Conservation (phyloP, 2,113 vertebrate genomes). For the Columba janthina region DNA sequence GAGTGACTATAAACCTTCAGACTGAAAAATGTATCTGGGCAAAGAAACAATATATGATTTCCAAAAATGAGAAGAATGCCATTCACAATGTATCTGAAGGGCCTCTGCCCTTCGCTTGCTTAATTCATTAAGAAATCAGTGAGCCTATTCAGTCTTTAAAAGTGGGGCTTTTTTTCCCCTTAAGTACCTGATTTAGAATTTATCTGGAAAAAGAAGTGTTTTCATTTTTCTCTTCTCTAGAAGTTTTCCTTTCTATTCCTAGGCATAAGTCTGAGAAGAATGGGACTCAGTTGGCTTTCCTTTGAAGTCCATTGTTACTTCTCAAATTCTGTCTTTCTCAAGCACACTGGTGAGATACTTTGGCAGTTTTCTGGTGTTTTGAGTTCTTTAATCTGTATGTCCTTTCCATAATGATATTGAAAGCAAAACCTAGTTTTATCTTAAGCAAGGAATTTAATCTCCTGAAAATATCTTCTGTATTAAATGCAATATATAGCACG, state of each 20-base stretch:
- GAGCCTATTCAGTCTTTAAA: background rate
- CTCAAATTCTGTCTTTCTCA: background rate
- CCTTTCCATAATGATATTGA: background rate
- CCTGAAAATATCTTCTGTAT: background rate
- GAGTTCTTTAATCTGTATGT: background rate
- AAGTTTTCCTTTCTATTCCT: background rate
- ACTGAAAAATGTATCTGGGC: background rate
- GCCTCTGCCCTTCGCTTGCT: background rate
- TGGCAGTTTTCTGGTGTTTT: background rate
- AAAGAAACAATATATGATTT: background rate
- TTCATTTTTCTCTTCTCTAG: background rate
- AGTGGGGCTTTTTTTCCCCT: background rate
- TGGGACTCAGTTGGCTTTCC: background rate
- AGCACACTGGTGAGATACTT: background rate
- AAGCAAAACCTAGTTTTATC: slow-evolving; percentile 7
- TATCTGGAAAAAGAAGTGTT: background rate
- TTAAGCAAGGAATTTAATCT: background rate
- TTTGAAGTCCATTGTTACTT: background rate
- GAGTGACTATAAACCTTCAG: background rate
- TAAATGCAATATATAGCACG: background rate
- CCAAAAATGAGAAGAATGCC: background rate
- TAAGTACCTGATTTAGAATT: background rate
- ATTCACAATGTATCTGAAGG: background rate
- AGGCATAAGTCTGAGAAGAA: background rate
- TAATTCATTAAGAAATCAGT: background rate